A percentile compares a stretch with the other conserved stretches of the same genome.
phyloP scores from a whole-genome alignment of 1,140 invertebrate species.

The Arion vulgaris region DNA sequence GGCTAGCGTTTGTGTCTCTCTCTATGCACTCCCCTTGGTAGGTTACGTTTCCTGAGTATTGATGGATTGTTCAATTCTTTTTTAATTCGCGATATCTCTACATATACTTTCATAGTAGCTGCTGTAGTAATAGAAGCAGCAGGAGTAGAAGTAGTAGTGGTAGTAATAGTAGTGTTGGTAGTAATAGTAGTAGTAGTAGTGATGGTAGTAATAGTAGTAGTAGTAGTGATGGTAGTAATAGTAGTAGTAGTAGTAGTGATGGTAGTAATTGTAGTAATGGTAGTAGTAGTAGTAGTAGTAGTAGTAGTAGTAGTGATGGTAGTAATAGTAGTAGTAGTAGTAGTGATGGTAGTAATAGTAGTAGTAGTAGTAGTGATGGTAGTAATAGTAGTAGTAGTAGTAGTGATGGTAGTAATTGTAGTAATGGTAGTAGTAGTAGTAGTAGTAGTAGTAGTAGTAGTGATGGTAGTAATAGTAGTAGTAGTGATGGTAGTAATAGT shows the following conservation, averaged over 20 bases:
- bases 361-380: conserved; percentile 32
- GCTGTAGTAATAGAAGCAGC: too few species aligned
- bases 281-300: conserved; percentile 25
- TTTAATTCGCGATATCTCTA: too few species aligned
- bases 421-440: conserved; percentile 47
- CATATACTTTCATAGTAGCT: too few species aligned
- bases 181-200: conserved; percentile 26
- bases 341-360: conserved; percentile 26
- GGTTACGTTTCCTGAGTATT: too few species aligned
- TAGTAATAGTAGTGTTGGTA: conserved; percentile 22
- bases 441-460: conserved; percentile 43
- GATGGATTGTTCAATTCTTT: too few species aligned
- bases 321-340: conserved; percentile 27
- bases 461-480: conserved; percentile 12
- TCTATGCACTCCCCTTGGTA: too few species aligned
- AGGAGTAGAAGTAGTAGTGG: background rate
- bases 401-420: conserved; percentile 25
- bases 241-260: too few species aligned
- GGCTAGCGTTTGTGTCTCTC: too few species aligned
- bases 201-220: conserved; percentile 16
- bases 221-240: conserved; percentile 8
- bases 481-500: too few species aligned
- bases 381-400: conserved; percentile 40
- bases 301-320: conserved; percentile 18
- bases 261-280: background rate